Base-by-base conservation (phyloP, 2,113 vertebrate species). In the Spilogale gracilis region DNA sequence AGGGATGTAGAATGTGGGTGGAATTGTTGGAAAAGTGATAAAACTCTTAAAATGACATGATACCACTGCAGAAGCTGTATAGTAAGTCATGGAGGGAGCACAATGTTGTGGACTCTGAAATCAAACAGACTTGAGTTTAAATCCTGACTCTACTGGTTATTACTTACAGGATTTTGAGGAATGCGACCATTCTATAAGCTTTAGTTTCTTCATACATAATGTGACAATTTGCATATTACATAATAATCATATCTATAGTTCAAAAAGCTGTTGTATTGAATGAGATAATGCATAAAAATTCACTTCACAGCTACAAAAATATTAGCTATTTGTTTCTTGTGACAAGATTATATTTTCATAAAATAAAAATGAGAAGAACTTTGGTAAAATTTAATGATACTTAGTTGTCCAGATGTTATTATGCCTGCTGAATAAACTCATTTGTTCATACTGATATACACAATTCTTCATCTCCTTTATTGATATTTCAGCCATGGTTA, bases 11-110 rank as follows among this genome's bases (percentile, higher is more conserved):
- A 43, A 83, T 50, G 73, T 14, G n/a, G 45, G 32, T 63, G 14
- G 67, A 67, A 74, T 54, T 88, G 60, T 87, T 60, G 65, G 91
- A 94, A 95, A 96, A 86, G 38, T 73, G 54, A 78, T 73, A 79
- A 73, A 95, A 90, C 20, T 95, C 65, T 92, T 7, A 87, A 83
- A 93, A 88, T 7, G 48, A 79, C 71, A 69, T 17, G 60, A 12
- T 54, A 92, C 48, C 52, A 82, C 0, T 86, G 30, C 63, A 25
- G 89, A 92, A 48, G 5, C 48, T 69, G 43, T 89, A 17, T 60
- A 92, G 43, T 18, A 58, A 94, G 38, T 94, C 60, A 89, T 6
- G 9, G 54, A 79, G 48, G 48, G 7, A 86, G 14, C 16, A 90
- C 0, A 20, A 54, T 54, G 69, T 16, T 74, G 45, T 63, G 30